Percentiles rank a stretch among this genome's conserved stretches.
Evolutionary conservation across 2,888 invertebrate genomes (phyloP).

Genomic region (Pristionchus japonicus): DNA sequence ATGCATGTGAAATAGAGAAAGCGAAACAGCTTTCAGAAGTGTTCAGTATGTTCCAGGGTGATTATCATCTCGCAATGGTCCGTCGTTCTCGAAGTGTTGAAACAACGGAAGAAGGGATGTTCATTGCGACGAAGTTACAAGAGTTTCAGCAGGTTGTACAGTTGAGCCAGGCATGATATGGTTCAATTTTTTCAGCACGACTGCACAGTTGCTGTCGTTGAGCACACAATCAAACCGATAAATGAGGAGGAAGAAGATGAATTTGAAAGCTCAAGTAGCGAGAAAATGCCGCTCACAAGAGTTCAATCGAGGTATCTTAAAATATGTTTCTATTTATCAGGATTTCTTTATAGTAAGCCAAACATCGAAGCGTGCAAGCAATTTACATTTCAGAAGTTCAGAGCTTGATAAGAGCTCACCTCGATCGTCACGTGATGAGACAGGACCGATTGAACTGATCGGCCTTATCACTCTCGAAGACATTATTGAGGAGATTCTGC

Average conservation of each 20-base stretch:
- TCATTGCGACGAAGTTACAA: neutral
- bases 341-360: too few species aligned
- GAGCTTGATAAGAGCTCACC: neutral
- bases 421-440: neutral
- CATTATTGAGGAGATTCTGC: conserved; percentile 54
- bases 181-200: neutral
- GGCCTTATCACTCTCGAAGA: conserved; percentile 52
- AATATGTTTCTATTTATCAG: neutral
- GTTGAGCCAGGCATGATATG: too few species aligned
- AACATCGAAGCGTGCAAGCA: too few species aligned
- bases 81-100: neutral
- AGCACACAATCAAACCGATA: conserved; percentile 17
- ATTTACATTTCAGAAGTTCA: neutral
- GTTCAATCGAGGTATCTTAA: neutral
- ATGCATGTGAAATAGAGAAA: neutral
- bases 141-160: conserved; percentile 24
- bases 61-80: conserved; percentile 53
- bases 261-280: neutral
- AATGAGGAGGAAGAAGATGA: neutral
- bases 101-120: neutral
- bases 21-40: neutral
- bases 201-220: conserved; percentile 7
- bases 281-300: neutral
- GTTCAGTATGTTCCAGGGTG: conserved; percentile 43
- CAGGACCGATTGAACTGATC: neutral